Conservation (phyloP, 2,888 invertebrate species). For the Diploptera punctata region DNA sequence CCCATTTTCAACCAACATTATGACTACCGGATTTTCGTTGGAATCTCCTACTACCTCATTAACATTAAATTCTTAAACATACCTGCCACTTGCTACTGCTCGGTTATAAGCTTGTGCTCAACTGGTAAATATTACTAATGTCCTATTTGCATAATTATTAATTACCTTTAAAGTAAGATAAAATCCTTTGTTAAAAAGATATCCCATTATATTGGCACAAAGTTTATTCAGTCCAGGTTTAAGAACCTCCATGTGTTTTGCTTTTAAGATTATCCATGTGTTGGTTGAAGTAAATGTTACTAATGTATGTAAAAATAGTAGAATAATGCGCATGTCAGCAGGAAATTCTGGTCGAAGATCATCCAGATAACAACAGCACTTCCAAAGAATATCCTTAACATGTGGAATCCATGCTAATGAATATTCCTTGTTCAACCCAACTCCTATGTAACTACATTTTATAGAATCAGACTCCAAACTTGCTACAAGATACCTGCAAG, state of each 20-base stretch:
- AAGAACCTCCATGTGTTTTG: conserved; percentile 82
- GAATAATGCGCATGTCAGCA: conserved; percentile 82
- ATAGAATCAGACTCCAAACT: conserved; percentile 80
- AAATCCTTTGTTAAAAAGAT: conserved; percentile 85
- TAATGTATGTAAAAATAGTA: conserved; percentile 86
- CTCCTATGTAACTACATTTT: conserved; percentile 83
- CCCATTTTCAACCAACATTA: too few relatives aligned
- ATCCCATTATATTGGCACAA: conserved; percentile 91
- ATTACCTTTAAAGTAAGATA: conserved; percentile 76
- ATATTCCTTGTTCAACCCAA: conserved; percentile 86
- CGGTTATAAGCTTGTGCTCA: too few relatives aligned
- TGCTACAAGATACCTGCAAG: conserved; percentile 70
- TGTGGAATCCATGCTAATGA: conserved; percentile 91
- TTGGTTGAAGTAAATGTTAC: conserved; percentile 90
- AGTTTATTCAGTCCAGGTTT: conserved; percentile 87
- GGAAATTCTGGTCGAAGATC: conserved; percentile 84
- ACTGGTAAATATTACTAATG: too few relatives aligned
- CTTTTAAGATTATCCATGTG: conserved; percentile 84
- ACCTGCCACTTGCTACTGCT: too few relatives aligned
- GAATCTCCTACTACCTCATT: too few relatives aligned
- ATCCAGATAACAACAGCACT: conserved; percentile 77
- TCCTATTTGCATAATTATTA: not conserved
- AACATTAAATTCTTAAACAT: too few relatives aligned
- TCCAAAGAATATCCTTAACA: conserved; percentile 82
- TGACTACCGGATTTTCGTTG: too few relatives aligned